A percentile compares a stretch with the other conserved stretches of the same genome.
Conservation (phyloP, 2,888 invertebrate species). For the Euclidia mi region DNA sequence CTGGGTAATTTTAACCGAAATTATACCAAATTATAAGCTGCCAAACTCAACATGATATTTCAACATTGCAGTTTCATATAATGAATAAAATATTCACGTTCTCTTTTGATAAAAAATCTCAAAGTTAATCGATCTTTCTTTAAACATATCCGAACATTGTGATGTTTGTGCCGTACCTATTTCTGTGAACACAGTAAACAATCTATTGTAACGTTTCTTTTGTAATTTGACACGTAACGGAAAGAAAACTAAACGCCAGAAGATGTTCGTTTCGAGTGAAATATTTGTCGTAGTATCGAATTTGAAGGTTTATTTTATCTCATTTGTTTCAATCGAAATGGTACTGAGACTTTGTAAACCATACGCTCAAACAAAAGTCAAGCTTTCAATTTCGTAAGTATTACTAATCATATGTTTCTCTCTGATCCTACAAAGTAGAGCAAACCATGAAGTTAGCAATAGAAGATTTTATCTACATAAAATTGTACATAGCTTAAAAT, state of each 20-base stretch:
- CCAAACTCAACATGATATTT: too few relatives aligned
- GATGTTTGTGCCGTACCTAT: slow-evolving; percentile 33
- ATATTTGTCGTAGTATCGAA: slow-evolving; percentile 47
- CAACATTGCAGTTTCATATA: too few relatives aligned
- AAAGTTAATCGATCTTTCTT: slow-evolving; percentile 15
- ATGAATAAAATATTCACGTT: not conserved
- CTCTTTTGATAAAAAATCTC: slow-evolving; percentile 7
- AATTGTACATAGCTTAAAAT: too few relatives aligned
- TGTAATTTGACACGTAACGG: slow-evolving; percentile 50
- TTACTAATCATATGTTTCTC: too few relatives aligned
- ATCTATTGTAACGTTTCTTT: slow-evolving; percentile 43
- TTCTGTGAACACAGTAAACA: slow-evolving; percentile 44
- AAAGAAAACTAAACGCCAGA: slow-evolving; percentile 43
- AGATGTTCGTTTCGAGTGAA: slow-evolving; percentile 31
- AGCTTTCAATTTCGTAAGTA: too few relatives aligned
- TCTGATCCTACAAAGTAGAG: too few relatives aligned
- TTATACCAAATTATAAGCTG: not conserved
- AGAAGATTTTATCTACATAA: too few relatives aligned
- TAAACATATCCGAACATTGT: slow-evolving; percentile 29
- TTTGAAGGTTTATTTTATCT: slow-evolving; percentile 41
- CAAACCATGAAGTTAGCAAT: too few relatives aligned
- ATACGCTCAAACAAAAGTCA: too few relatives aligned
- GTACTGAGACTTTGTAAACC: slow-evolving; percentile 12
- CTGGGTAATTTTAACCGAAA: slow-evolving; percentile 26
- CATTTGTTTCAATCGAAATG: slow-evolving; percentile 21